These are phyloP conservation scores for Pecten maximus DNA, from an alignment of 2,888 invertebrate species.

Conservation along the genomic window DNA sequence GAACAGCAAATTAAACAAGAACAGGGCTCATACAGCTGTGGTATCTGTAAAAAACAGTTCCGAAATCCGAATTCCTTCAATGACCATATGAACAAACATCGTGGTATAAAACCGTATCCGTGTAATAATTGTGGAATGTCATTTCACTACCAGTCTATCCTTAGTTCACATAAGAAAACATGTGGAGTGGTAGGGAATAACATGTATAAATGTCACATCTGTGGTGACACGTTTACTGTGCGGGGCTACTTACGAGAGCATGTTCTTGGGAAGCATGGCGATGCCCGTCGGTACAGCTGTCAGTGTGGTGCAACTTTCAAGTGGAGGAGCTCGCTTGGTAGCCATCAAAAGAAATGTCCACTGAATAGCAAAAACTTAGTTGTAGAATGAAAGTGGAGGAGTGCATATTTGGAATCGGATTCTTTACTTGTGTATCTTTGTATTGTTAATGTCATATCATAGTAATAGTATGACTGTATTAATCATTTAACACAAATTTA, in stretches of 20 bases:
- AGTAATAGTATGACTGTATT: too few species aligned
- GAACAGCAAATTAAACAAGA: not conserved
- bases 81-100: slow-evolving; percentile 22
- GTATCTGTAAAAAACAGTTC: not conserved
- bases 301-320: slow-evolving; percentile 52
- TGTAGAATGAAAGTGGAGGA: not conserved
- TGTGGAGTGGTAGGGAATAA: not conserved
- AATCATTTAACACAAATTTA: too few species aligned
- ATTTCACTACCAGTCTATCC: not conserved
- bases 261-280: slow-evolving; percentile 51
- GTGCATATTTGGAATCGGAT: not conserved
- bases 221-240: slow-evolving; percentile 45
- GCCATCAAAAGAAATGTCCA: slow-evolving; percentile 50
- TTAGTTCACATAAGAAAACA: not conserved
- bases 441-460: too few species aligned
- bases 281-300: slow-evolving; percentile 47
- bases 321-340: slow-evolving; percentile 53
- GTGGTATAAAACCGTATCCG: not conserved
- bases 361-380: not conserved
- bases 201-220: slow-evolving; percentile 43
- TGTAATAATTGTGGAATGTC: not conserved
- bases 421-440: not conserved
- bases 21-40: not conserved
- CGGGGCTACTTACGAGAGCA: slow-evolving; percentile 50
- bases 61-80: not conserved